Base-by-base conservation (phyloP, 2,888 invertebrate genomes). In the Hemicrepidius hirtus region DNA sequence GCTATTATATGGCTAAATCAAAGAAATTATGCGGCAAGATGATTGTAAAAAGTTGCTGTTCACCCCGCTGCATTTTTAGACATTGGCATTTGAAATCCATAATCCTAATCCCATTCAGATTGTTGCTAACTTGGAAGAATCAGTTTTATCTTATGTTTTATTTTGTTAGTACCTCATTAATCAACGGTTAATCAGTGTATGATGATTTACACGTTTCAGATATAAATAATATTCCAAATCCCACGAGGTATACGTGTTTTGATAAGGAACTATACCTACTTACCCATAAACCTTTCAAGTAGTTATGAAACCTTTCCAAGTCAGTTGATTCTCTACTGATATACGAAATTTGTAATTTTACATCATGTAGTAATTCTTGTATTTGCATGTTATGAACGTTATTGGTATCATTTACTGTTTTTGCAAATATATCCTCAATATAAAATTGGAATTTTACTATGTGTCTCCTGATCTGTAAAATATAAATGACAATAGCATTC, bases 211-310 rank as follows among this genome's bases (percentile, higher is more conserved):
- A 44, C 44, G 44, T 44, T 44, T 18, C 13, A 44, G 44, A 44
- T 44, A 44, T 5, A 44, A 44, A 18, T 13, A 44, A 16, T 16
- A 41, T 44, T 18, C 44, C 18, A 18, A 18, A 44, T 44, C 13
- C 44, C 9, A 6, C 18, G 18, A 1, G 18, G 18, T 13, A 40
- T 44, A 44, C 44, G 44, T 44, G 44, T 44, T 44, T 18, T 44
- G 44, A 44, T 44, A 44, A 44, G 16, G 6, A 44, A 5, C 44
- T 16, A 18, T 21, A n/a, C 21, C 12, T 49, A 55, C 55, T 66
- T 41, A 66, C 65, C 46, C 12, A n/a, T 16, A 55, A 18, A 40
- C 13, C 16, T 41, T 53, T 35, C 28, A 66, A 55, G 21, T 41
- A 24, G 5, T 13, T 7, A 28, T 66, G 37, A 4, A 66, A 55